Conservation (phyloP, 2,888 invertebrate species). For the Caenorhabditis becei region DNA sequence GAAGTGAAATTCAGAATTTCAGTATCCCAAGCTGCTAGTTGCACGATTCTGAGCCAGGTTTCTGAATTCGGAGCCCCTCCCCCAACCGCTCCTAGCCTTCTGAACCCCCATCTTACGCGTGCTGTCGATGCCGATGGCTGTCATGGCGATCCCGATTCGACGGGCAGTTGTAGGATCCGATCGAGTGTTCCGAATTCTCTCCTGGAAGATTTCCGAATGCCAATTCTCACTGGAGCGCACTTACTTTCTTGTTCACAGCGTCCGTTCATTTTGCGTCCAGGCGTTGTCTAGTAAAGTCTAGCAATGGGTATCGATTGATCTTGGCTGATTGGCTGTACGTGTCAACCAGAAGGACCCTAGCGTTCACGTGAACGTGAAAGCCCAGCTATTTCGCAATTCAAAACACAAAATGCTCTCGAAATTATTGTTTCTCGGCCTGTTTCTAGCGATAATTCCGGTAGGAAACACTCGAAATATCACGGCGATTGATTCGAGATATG, state of each 20-base stretch:
- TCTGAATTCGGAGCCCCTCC: no score
- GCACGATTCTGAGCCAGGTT: no score
- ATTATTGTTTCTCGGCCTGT: neutral
- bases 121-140: slow-evolving; percentile 11
- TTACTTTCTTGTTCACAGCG: slow-evolving; percentile 34
- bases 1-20: no score
- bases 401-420: slow-evolving; percentile 7
- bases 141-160: slow-evolving; percentile 47
- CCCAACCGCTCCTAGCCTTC: no score
- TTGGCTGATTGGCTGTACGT: no score
- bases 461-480: neutral
- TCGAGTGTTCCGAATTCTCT: slow-evolving; percentile 40
- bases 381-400: neutral
- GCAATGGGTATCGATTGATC: no score
- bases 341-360: no score
- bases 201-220: slow-evolving; percentile 2
- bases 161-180: slow-evolving; percentile 60
- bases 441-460: neutral
- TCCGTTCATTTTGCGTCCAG: slow-evolving; percentile 16
- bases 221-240: neutral
- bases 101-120: no score
- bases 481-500: neutral
- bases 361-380: no score
- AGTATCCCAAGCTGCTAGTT: no score
- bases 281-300: neutral